phyloP scores from a whole-genome alignment of 1,140 invertebrate genomes.

The Pogonomyrmex barbatus region DNA sequence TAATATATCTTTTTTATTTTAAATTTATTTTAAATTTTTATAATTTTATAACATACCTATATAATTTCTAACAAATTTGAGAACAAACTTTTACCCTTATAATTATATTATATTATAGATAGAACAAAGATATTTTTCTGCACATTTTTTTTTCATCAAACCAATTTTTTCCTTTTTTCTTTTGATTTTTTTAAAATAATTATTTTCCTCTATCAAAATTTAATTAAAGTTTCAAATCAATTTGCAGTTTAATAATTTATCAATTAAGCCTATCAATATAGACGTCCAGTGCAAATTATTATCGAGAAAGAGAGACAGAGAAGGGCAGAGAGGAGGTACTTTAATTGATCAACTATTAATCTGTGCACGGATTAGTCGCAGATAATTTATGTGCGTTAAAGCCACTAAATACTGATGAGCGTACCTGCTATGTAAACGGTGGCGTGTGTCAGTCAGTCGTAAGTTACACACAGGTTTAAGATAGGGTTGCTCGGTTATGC shows the following conservation, averaged over 20 bases:
- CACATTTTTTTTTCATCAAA: background rate
- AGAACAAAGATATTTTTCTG: background rate
- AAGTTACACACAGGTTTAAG: constrained; percentile 59
- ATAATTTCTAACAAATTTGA: background rate
- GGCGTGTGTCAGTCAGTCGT: constrained; percentile 63
- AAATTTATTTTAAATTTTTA: background rate
- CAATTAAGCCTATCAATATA: background rate
- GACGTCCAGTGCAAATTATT: background rate
- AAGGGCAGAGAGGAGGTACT: background rate
- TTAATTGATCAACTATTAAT: constrained; percentile 49
- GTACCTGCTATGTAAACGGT: constrained; percentile 40
- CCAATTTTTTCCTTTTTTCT: background rate
- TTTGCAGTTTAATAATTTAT: background rate
- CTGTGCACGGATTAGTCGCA: constrained; percentile 53
- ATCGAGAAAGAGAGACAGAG: background rate
- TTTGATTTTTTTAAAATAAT: background rate
- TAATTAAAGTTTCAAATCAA: background rate
- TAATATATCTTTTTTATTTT: background rate
- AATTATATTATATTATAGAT: background rate
- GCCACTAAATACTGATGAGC: constrained; percentile 70
- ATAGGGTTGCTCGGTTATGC: constrained; percentile 39
- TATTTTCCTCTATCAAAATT: background rate
- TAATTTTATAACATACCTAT: background rate
- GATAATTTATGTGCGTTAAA: constrained; percentile 68
- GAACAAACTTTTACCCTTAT: background rate